Conservation (phyloP, 1,140 invertebrate genomes). For the Zaprionus kolodkinae region DNA sequence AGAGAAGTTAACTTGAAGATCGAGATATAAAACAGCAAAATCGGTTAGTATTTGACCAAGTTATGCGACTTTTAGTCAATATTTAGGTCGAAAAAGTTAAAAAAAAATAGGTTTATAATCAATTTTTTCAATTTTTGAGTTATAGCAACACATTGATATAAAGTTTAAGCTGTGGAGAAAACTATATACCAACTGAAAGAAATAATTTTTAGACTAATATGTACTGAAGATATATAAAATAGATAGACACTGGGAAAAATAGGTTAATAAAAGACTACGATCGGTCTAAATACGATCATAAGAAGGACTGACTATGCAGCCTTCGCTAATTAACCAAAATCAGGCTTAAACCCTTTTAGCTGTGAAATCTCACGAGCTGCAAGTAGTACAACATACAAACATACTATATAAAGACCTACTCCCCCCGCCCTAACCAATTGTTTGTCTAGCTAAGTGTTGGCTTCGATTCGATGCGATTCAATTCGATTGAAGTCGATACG, state of each 20-base stretch:
- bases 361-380: neutral
- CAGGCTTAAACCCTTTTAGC: neutral
- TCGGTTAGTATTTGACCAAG: no score
- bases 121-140: no score
- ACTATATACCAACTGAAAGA: no score
- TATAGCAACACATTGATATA: neutral
- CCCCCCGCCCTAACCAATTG: slow-evolving; percentile 7
- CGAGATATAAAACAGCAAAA: no score
- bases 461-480: slow-evolving; percentile 11
- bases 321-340: neutral
- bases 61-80: no score
- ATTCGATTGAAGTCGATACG: neutral
- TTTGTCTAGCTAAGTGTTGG: slow-evolving; percentile 71
- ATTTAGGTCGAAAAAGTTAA: no score
- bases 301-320: neutral
- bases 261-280: neutral
- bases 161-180: fast-evolving
- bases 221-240: no score
- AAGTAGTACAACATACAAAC: neutral
- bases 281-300: neutral
- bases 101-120: no score
- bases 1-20: no score
- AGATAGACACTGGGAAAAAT: no score
- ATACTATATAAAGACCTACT: neutral
- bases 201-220: no score